Percentiles rank a stretch among this genome's conserved stretches.
phyloP scores from a whole-genome alignment of 2,888 invertebrate species.

The Cancer borealis region DNA sequence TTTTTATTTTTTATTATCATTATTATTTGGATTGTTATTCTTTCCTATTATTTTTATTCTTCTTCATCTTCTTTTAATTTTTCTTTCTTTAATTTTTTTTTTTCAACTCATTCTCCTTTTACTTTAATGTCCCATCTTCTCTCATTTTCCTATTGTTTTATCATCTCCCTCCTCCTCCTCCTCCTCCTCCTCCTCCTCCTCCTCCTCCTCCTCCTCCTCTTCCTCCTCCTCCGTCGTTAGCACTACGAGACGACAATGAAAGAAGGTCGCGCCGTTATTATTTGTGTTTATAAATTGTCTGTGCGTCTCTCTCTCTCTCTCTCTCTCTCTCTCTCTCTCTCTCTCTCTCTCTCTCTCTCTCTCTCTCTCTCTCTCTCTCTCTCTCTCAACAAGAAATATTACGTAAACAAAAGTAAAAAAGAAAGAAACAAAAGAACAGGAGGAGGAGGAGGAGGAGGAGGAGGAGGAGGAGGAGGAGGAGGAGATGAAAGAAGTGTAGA shows the following conservation, averaged over 20 bases:
- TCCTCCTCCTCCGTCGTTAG: too few relatives aligned
- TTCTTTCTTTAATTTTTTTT: not conserved
- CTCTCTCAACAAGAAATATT: not conserved
- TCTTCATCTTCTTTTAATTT: not conserved
- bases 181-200: too few relatives aligned
- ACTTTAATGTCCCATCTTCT: not conserved
- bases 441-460: not conserved
- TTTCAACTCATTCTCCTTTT: not conserved
- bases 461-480: too few relatives aligned
- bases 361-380: not conserved
- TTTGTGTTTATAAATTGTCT: too few relatives aligned
- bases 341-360: conserved; percentile 9
- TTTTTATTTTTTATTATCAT: not conserved
- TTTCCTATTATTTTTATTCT: not conserved
- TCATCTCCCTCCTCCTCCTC: not conserved
- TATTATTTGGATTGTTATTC: not conserved
- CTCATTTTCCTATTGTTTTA: not conserved
- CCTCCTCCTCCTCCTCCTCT: too few relatives aligned
- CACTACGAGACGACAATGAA: too few relatives aligned
- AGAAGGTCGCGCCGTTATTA: too few relatives aligned
- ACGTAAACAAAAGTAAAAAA: not conserved
- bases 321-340: conserved; percentile 33
- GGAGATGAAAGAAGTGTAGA: too few relatives aligned
- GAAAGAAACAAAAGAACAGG: not conserved
- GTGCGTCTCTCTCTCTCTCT: not conserved